Base-by-base conservation (phyloP, 2,113 vertebrate genomes). In the Daubentonia madagascariensis region DNA sequence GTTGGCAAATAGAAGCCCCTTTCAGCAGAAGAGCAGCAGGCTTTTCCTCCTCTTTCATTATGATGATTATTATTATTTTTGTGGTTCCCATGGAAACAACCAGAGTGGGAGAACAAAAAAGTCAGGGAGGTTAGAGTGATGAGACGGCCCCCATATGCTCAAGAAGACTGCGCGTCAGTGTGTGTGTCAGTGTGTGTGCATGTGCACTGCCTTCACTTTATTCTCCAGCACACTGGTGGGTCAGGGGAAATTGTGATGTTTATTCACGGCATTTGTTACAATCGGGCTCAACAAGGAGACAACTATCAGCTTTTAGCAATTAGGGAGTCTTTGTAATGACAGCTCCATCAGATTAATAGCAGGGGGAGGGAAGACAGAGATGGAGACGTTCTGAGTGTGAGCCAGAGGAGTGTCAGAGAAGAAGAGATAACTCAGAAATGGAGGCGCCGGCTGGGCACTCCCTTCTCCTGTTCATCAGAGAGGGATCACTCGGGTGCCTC, bases 21-120 rank as follows among this genome's bases (percentile, higher is more conserved):
- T 80, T 85, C 94, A 50, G 81, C 13, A 30, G 63, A 67, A 37
- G 48, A 93, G 50, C 83, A 97, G 22, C n/a, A 94, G 59, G 94
- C 94, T 54, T 88, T 90, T 81, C 68, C 48, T 97, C 76, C 86
- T 94, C 75, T 95, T 87, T 96, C 95, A 98, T 97, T 94, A 95
- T 97, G 81, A 96, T 96, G 94, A 98, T 96, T 5, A 97, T 98
- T 79, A 97, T 97, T 97, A 97, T 97, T 98, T 96, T 98, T 97
- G 95, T 97, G 3, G 61, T 98, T 98, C 72, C 94, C 97, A 97
- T 98, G 98, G 98, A 97, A 98, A 98, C 97, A 23, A 59, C 65
- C 85, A 95, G 86, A 94, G 85, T 18, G 50, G 80, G 94, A 14
- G 92, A 93, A 91, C 88, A 97, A 96, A 98, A 95, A 89, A 95